Evolutionary conservation across 1,140 invertebrate genomes (phyloP).

Genomic region (Pseudachorutes palmiensis): DNA sequence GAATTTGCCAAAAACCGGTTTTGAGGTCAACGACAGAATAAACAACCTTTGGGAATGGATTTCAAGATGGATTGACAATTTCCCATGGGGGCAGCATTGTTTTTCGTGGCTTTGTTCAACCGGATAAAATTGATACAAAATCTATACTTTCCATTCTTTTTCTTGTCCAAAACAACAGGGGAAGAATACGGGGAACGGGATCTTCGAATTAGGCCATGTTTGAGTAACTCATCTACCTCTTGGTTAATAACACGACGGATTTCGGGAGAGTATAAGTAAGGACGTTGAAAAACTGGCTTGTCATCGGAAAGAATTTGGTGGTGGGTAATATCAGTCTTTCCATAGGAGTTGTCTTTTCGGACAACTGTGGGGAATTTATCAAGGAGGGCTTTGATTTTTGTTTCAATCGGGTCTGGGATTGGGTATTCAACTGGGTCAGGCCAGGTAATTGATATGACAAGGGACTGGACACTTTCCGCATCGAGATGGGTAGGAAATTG

Average conservation of each 20-base stretch:
- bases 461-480: too few species aligned
- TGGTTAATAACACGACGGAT: conserved; percentile 10
- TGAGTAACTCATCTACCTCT: conserved; percentile 23
- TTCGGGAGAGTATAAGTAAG: conserved; percentile 12
- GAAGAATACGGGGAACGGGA: conserved; percentile 19
- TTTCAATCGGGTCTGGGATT: too few species aligned
- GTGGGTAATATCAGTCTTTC: conserved; percentile 3
- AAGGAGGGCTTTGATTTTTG: conserved; percentile 15
- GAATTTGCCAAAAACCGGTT: conserved; percentile 43
- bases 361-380: conserved; percentile 15
- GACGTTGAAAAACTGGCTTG: background rate
- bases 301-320: conserved; percentile 21
- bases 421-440: too few species aligned
- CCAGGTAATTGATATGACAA: too few species aligned
- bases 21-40: conserved; percentile 38
- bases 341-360: conserved; percentile 4
- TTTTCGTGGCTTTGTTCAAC: conserved; percentile 19
- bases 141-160: conserved; percentile 18
- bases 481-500: too few species aligned
- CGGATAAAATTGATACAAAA: conserved; percentile 15
- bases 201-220: conserved; percentile 14
- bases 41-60: background rate
- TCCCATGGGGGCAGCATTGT: conserved; percentile 14
- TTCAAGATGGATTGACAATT: background rate
- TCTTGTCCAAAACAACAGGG: conserved; percentile 17